A percentile compares a stretch with the other conserved stretches of the same genome.
These are phyloP conservation scores for Suricata suricatta DNA, from an alignment of 2,113 vertebrate genomes.

Conservation along the genomic window DNA sequence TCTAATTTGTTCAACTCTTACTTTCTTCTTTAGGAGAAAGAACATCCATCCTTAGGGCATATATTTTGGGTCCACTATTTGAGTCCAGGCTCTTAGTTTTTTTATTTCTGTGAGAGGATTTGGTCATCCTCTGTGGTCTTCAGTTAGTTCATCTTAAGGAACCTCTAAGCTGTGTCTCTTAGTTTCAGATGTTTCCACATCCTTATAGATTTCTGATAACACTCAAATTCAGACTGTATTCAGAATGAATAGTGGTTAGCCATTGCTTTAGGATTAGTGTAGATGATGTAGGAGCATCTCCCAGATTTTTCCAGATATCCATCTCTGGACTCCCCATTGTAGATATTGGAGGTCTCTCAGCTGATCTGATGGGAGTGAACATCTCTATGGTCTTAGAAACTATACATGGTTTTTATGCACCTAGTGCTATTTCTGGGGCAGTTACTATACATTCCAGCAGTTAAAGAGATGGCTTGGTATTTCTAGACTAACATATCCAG, in stretches of 20 bases:
- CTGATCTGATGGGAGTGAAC: background rate
- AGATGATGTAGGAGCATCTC: background rate
- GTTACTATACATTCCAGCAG: background rate
- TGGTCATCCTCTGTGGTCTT: background rate
- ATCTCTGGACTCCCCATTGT: background rate
- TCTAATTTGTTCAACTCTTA: background rate
- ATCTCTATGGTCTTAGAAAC: background rate
- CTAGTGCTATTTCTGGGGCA: background rate
- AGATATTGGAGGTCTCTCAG: background rate
- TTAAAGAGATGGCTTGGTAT: background rate
- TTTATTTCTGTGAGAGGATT: conserved; percentile 8
- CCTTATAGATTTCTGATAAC: background rate
- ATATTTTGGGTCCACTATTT: background rate
- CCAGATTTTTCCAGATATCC: background rate
- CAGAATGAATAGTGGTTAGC: background rate
- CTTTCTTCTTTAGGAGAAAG: background rate
- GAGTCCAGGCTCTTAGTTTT: background rate
- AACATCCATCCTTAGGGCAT: background rate
- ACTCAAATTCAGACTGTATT: background rate
- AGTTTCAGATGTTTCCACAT: background rate
- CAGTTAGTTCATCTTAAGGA: background rate
- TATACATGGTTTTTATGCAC: background rate
- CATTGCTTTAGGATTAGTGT: background rate
- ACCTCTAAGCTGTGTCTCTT: background rate
- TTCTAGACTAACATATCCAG: background rate